Conservation (phyloP, 1,140 invertebrate species). For the Periplaneta americana region DNA sequence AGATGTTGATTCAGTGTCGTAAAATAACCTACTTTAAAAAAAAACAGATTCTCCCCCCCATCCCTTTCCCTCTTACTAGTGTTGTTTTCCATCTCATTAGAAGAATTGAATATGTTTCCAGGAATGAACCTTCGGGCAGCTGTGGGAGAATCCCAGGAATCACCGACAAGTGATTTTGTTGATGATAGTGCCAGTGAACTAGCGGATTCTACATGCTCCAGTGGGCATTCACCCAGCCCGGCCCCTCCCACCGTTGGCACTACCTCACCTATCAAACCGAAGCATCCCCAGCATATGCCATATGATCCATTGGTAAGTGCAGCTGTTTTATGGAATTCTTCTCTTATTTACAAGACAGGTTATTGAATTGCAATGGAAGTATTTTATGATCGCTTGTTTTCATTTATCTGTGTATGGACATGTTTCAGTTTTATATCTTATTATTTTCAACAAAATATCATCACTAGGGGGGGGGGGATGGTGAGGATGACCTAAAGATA, state of each 20-base stretch:
- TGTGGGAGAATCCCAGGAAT: conserved; percentile 16
- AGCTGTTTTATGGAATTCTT: neutral
- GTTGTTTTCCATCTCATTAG: no score
- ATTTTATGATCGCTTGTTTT: no score
- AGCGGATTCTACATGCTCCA: neutral
- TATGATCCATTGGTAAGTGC: conserved; percentile 53
- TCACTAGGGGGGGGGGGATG: no score
- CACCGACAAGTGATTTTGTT: conserved; percentile 30
- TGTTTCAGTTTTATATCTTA: no score
- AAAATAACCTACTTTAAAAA: no score
- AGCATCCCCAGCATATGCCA: conserved; percentile 66
- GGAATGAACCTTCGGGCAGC: conserved; percentile 12
- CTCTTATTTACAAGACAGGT: neutral
- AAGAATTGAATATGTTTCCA: conserved; percentile 27
- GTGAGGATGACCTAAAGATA: no score
- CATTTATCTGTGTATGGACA: no score
- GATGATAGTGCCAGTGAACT: conserved; percentile 24
- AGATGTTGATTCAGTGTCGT: no score
- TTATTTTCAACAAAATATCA: no score
- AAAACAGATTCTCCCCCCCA: no score
- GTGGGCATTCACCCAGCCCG: conserved; percentile 21
- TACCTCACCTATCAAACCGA: conserved; percentile 34
- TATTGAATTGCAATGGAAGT: no score
- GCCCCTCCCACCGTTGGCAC: conserved; percentile 22
- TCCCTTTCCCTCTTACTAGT: no score